Evolutionary conservation across 2,888 invertebrate species (phyloP), one percentile per base, ranked within the genome.

Genomic region (Orthonevra nobilis): DNA sequence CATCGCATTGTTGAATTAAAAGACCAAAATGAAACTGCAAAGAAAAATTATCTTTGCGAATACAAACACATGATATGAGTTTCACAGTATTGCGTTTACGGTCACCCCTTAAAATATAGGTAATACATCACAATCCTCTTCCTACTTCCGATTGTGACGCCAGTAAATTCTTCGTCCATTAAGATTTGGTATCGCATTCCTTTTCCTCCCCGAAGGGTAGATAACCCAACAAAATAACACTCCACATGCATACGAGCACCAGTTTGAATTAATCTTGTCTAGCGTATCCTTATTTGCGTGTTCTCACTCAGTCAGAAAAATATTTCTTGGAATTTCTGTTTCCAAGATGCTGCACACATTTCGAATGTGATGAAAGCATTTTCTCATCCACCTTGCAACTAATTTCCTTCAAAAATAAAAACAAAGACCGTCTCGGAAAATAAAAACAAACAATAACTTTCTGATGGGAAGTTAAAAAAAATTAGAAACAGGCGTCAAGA

Each of bases 401-500:
- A 64, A 72, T 61, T 61, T 70, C 30, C 46, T 68, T 73, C 60
- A 68, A 66, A 79, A 61, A 54, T 54, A 73, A 68, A 73, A 63
- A 32, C 23, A 52, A 46, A 58, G 30, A 38, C 46, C 23, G 3
- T 3, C 23, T n/a, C 10, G 26, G 9, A 44, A 36, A 15, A 52
- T 34, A 48, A 12, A 17, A 44, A 61, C n/a, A n/a, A n/a, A n/a
- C n/a, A n/a, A n/a, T n/a, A n/a, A n/a, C n/a, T n/a, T n/a, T n/a
- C n/a, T n/a, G n/a, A n/a, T n/a, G n/a, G n/a, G n/a, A n/a, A n/a
- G n/a, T 79, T 79, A 79, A 66, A 61, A 68, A 73, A 73, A 79
- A 79, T 73, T 79, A 73, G 66, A 79, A 79, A 73, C 73, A 73
- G 79, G 73, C 73, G 79, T 48, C 9, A 73, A 36, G 58, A 61